phyloP scores from a whole-genome alignment of 2,888 invertebrate species.

The Dinocampus coccinellae region DNA sequence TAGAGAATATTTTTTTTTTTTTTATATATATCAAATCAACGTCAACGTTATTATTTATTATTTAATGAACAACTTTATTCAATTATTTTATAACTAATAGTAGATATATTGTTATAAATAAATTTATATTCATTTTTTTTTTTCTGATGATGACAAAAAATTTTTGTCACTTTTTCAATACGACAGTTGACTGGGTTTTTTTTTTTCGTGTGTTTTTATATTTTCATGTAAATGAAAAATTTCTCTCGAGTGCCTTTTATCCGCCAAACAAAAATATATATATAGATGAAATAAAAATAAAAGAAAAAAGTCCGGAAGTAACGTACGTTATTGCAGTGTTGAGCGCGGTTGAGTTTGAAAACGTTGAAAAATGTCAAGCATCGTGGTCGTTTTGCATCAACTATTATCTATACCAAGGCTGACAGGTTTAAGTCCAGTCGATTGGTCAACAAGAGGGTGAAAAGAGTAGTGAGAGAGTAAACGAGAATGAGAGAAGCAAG shows the following conservation, averaged over 20 bases:
- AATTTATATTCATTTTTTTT: background rate
- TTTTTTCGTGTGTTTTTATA: background rate
- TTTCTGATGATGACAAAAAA: background rate
- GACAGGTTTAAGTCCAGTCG: conserved; percentile 5
- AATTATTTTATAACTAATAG: background rate
- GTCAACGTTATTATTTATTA: background rate
- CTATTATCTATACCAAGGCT: background rate
- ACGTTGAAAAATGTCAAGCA: conserved; percentile 15
- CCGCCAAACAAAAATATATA: background rate
- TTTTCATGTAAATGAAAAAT: background rate
- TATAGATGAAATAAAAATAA: too few relatives aligned
- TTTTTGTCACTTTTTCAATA: background rate
- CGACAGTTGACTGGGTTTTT: background rate
- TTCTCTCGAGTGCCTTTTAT: background rate
- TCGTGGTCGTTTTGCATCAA: background rate
- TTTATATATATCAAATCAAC: background rate
- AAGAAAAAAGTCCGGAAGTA: background rate
- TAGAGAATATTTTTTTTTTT: background rate
- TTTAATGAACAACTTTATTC: background rate
- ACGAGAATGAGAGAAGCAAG: background rate
- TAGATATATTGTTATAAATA: background rate
- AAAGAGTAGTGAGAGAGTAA: background rate
- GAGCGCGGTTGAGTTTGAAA: conserved; percentile 3
- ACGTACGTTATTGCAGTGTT: background rate
- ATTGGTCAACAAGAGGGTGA: background rate